Conservation (phyloP, 2,888 invertebrate species). For the Amphipoea oculea region DNA sequence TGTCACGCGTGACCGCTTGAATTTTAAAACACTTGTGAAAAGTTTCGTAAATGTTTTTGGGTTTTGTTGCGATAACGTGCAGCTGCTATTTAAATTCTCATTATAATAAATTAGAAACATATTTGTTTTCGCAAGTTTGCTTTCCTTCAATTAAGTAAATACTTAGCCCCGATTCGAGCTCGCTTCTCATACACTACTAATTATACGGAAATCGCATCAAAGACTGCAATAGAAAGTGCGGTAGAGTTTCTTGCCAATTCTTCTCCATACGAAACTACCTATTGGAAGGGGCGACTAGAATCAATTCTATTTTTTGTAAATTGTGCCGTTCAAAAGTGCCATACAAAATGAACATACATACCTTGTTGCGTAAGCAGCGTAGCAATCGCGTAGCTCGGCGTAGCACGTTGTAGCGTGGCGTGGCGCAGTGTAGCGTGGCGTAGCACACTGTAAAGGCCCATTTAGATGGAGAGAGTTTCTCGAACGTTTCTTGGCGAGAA, state of each 20-base stretch:
- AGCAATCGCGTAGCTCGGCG: not conserved
- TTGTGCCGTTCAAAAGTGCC: not conserved
- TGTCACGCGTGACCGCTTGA: slow-evolving; percentile 73
- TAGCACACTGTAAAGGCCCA: not conserved
- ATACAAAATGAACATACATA: not conserved
- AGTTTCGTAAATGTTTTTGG: slow-evolving; percentile 60
- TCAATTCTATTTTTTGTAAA: not conserved
- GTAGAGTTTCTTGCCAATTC: not conserved
- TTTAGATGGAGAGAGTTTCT: too few species aligned
- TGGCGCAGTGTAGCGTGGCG: not conserved
- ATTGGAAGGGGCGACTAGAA: not conserved
- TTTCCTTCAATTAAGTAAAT: not conserved
- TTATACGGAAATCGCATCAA: not conserved
- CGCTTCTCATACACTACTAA: not conserved
- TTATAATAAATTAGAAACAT: slow-evolving; percentile 47
- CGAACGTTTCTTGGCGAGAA: too few species aligned
- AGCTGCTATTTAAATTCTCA: slow-evolving; percentile 52
- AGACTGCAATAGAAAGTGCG: not conserved
- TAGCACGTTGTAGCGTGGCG: not conserved
- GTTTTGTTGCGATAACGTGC: slow-evolving; percentile 67
- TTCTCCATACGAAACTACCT: not conserved
- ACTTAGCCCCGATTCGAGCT: not conserved
- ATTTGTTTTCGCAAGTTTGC: slow-evolving; percentile 5
- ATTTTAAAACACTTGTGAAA: slow-evolving; percentile 76
- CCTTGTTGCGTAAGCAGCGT: not conserved